A percentile compares a stretch with the other conserved stretches of the same genome.
These are phyloP conservation scores for Smittia sp. DNA, from an alignment of 2,888 invertebrate genomes.

Conservation along the genomic window DNA sequence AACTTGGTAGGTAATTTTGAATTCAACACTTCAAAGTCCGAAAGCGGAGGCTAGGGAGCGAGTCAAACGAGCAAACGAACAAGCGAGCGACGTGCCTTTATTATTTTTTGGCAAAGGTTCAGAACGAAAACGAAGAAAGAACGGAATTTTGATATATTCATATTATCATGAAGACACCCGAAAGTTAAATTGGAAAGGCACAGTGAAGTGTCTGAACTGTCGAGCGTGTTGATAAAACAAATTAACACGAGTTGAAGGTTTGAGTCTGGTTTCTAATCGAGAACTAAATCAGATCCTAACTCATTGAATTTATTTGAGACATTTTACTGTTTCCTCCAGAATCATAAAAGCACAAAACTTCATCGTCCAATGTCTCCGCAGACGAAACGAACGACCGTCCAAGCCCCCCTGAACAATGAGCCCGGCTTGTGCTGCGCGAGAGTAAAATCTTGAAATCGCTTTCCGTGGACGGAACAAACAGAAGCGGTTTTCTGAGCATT, in stretches of 20 bases:
- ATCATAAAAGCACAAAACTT: too few species aligned
- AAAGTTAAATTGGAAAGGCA: not conserved
- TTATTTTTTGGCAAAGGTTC: conserved; percentile 3
- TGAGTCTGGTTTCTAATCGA: too few species aligned
- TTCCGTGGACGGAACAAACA: conserved; percentile 21
- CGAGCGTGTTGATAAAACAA: too few species aligned
- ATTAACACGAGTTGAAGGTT: too few species aligned
- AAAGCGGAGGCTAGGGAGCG: too few species aligned
- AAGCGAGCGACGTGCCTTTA: not conserved
- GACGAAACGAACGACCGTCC: not conserved
- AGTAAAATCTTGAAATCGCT: not conserved
- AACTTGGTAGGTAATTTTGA: conserved; percentile 30
- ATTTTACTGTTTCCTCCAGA: too few species aligned
- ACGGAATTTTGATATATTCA: conserved; percentile 25
- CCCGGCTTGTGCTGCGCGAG: not conserved
- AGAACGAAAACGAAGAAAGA: not conserved
- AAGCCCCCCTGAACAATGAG: not conserved
- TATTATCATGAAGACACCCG: conserved; percentile 3
- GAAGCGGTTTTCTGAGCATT: conserved; percentile 39
- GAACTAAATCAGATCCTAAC: too few species aligned
- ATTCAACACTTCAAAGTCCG: conserved; percentile 34
- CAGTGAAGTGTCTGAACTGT: too few species aligned
- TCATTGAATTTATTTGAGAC: too few species aligned
- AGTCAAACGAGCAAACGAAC: not conserved
- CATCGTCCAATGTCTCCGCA: not conserved